Evolutionary conservation across 2,888 invertebrate genomes (phyloP).

Genomic region (Strigamia maritima): DNA sequence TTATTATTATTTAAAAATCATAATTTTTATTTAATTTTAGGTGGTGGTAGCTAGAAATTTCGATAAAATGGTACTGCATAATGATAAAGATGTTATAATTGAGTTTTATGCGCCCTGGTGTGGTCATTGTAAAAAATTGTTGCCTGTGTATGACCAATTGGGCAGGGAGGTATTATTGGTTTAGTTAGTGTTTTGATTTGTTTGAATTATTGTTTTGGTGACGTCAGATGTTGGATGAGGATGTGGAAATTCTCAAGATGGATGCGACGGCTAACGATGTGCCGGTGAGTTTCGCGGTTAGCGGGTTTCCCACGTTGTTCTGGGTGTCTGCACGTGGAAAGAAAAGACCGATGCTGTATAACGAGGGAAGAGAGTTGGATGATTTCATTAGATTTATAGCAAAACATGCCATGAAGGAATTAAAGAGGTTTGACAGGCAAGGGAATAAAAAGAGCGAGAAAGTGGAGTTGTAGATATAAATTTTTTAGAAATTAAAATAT

Average conservation of each 20-base stretch:
- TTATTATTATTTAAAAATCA: too few relatives aligned
- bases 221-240: conserved; percentile 70
- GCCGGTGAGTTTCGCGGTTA: conserved; percentile 81
- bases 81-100: conserved; percentile 85
- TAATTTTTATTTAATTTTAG: conserved; percentile 47
- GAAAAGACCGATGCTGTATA: conserved; percentile 76
- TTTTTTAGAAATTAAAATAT: too few relatives aligned
- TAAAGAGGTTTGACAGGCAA: conserved; percentile 80
- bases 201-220: conserved; percentile 4
- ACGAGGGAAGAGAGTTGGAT: conserved; percentile 58
- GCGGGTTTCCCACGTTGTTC: conserved; percentile 96
- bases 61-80: conserved; percentile 85
- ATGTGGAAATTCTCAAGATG: conserved; percentile 88
- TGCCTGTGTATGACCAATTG: conserved; percentile 90
- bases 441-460: conserved; percentile 58
- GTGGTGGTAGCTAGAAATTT: conserved; percentile 96
- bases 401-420: conserved; percentile 80
- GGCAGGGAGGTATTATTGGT: conserved; percentile 70
- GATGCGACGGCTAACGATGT: conserved; percentile 99
- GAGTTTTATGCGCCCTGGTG: conserved; percentile 99
- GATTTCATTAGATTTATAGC: conserved; percentile 66
- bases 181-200: background rate
- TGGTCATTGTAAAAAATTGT: conserved; percentile 95
- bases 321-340: conserved; percentile 86
- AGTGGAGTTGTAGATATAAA: background rate